A percentile compares a stretch with the other conserved stretches of the same genome.
phyloP scores from a whole-genome alignment of 2,888 invertebrate genomes.

The Agonopterix subpropinquella region DNA sequence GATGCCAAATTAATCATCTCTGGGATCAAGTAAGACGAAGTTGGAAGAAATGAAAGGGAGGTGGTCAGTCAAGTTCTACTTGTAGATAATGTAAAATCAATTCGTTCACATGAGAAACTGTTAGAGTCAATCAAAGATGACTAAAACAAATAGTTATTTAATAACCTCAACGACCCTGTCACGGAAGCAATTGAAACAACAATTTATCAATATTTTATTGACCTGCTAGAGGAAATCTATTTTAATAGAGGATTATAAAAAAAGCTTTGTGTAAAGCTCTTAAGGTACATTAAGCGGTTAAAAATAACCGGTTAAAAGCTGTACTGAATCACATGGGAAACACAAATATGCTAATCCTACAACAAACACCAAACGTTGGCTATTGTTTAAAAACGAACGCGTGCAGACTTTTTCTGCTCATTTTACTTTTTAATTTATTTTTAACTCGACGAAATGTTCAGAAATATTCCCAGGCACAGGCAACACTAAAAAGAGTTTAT shows the following conservation, averaged over 20 bases:
- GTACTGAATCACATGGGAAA: slow-evolving; percentile 50
- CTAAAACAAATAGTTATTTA: slow-evolving; percentile 14
- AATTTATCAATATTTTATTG: slow-evolving; percentile 2
- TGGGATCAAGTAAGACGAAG: too few relatives aligned
- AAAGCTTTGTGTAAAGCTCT: neutral
- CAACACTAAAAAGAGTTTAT: neutral
- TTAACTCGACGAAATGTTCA: slow-evolving; percentile 19
- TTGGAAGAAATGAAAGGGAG: too few relatives aligned
- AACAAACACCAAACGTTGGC: slow-evolving; percentile 42
- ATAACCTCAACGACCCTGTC: slow-evolving; percentile 8
- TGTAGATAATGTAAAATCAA: too few relatives aligned
- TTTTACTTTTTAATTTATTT: slow-evolving; percentile 26
- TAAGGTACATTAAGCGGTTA: neutral
- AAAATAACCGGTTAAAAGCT: slow-evolving; percentile 2
- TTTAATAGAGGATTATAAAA: too few relatives aligned
- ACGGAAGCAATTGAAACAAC: neutral
- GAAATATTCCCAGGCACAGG: slow-evolving; percentile 21
- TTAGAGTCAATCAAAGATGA: too few relatives aligned
- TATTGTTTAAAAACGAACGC: slow-evolving; percentile 55
- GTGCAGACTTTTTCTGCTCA: slow-evolving; percentile 31
- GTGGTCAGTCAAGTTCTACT: too few relatives aligned
- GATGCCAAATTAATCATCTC: too few relatives aligned
- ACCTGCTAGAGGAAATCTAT: neutral
- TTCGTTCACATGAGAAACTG: too few relatives aligned
- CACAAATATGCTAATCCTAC: slow-evolving; percentile 59